phyloP scores from a whole-genome alignment of 2,888 invertebrate genomes.

The Lepetodrilus schrolli region DNA sequence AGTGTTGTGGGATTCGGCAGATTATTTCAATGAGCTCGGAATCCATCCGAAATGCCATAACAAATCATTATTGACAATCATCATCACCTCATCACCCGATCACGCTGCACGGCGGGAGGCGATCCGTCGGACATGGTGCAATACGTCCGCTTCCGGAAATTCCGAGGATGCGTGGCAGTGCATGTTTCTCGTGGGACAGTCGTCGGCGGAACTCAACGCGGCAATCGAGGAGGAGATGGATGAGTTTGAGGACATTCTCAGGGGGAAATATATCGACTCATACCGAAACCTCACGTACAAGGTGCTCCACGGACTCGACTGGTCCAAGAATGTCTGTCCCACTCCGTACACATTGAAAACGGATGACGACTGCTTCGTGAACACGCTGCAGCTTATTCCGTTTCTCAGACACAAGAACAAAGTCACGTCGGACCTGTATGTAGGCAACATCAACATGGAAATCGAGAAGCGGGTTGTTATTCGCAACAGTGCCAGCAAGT shows the following conservation, averaged over 20 bases:
- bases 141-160: conserved; percentile 44
- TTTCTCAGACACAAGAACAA: conserved; percentile 52
- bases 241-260: conserved; percentile 59
- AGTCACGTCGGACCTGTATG: conserved; percentile 58
- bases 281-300: conserved; percentile 71
- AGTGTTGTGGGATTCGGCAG: conserved; percentile 51
- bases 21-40: conserved; percentile 38
- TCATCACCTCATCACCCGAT: conserved; percentile 62
- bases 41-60: conserved; percentile 31
- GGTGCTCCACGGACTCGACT: conserved; percentile 68
- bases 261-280: conserved; percentile 69
- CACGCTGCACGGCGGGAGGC: conserved; percentile 55
- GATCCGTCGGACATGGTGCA: conserved; percentile 66
- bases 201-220: conserved; percentile 30
- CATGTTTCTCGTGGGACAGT: conserved; percentile 64
- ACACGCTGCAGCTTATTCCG: conserved; percentile 53
- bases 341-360: conserved; percentile 67
- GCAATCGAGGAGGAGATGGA: conserved; percentile 47
- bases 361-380: conserved; percentile 73
- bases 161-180: conserved; percentile 57
- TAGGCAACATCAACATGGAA: conserved; percentile 63
- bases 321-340: conserved; percentile 57
- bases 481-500: conserved; percentile 62
- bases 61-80: conserved; percentile 39
- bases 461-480: conserved; percentile 58